phyloP scores from a whole-genome alignment of 1,140 invertebrate genomes.

The Drosophila nigromelanica region DNA sequence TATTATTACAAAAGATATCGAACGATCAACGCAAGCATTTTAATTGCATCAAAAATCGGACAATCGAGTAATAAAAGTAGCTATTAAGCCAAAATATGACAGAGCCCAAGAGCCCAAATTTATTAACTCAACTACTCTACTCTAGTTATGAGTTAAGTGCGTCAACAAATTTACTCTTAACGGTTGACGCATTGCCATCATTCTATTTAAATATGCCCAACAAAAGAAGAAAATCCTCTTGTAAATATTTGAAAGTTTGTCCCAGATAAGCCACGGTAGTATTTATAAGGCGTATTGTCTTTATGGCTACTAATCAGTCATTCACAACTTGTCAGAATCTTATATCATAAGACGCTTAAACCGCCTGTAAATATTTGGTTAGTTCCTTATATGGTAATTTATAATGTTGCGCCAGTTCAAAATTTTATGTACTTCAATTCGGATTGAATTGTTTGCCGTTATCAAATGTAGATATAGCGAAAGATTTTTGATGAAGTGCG shows the following conservation, averaged over 20 bases:
- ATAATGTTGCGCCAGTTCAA: background rate
- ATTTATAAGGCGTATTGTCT: background rate
- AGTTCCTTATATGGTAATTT: background rate
- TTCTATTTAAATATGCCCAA: background rate
- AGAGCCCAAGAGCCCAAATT: background rate
- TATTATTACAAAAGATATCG: too few relatives aligned
- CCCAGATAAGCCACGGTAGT: background rate
- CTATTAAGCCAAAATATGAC: too few relatives aligned
- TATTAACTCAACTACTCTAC: background rate
- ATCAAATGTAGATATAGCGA: slow-evolving; percentile 7
- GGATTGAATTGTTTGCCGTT: slow-evolving; percentile 1
- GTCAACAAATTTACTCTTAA: slow-evolving; percentile 1
- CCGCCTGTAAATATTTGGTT: background rate
- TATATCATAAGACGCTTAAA: background rate
- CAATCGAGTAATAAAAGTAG: too few relatives aligned
- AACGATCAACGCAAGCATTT: too few relatives aligned
- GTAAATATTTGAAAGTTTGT: slow-evolving; percentile 16
- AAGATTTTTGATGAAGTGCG: background rate
- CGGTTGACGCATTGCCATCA: background rate
- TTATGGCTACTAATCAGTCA: background rate
- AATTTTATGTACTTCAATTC: background rate
- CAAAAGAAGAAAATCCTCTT: background rate
- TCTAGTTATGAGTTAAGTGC: slow-evolving; percentile 10
- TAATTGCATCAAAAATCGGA: too few relatives aligned
- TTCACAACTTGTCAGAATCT: background rate